Base-by-base conservation (phyloP, 2,888 invertebrate genomes). In the Ernsta delagoae region DNA sequence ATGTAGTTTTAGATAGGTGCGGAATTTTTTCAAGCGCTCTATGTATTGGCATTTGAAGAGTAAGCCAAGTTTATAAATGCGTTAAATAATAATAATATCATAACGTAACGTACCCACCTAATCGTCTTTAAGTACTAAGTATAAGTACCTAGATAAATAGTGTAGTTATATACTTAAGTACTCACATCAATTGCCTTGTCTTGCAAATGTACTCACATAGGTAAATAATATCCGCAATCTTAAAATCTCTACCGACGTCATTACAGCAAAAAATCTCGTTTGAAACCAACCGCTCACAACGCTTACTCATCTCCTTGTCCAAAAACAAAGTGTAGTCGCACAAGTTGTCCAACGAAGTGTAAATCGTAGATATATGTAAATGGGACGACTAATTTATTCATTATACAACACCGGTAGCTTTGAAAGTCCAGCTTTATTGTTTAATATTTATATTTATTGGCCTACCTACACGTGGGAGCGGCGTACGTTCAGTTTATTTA, bases 361-460 rank as follows among this genome's bases (percentile, higher is more conserved):
- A 71, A 71, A 68, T 71, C 68, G 64, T 72, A 74, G 71, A 74
- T 71, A 68, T 74, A 75, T 71, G 71, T 73, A 75, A 74, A 75
- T 74, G 65, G 53, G 65, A 43, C 31, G 39, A 71, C 67, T 67
- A 67, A 67, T 67, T 61, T 60, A 71, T 71, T 72, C 71, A 71
- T 71, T 71, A 73, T 67, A 70, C 69, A 72, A 76, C 72, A 76
- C 74, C 73, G 68, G 75, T 75, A 73, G 75, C 75, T 72, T 68
- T 57, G 71, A 71, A 71, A 72, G 73, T 70, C 67, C 72, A 71
- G 65, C 41, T 71, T 71, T 70, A 74, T 71, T 70, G 70, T 71
- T 48, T 69, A 71, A 67, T 70, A 72, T 74, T 74, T 71, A 73
- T 71, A 24, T 24, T 24, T 24, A n/a, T n/a, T n/a, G n/a, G n/a